phyloP scores from a whole-genome alignment of 2,797 vertebrate species.

The Tapirus indicus region DNA sequence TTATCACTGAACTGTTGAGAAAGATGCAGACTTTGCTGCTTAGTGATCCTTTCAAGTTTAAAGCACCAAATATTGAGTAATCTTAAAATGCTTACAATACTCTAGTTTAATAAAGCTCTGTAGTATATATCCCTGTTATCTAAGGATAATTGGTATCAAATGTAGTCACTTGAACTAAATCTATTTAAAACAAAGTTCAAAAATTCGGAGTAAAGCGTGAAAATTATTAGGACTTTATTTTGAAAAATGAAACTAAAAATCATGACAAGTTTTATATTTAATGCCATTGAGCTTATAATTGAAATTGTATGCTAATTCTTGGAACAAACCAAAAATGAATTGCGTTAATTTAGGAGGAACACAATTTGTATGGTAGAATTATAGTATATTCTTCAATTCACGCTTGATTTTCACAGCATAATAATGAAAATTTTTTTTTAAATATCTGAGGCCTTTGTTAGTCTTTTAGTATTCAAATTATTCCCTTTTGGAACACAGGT shows the following conservation, averaged over 20 bases:
- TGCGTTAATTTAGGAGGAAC: background rate
- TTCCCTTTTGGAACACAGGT: background rate
- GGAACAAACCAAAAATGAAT: background rate
- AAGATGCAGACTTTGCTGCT: background rate
- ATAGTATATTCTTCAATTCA: background rate
- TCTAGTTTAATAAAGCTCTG: background rate
- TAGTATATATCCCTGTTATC: background rate
- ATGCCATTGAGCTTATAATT: background rate
- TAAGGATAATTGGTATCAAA: background rate
- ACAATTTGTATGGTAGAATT: background rate
- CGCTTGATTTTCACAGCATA: background rate
- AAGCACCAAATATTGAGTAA: background rate
- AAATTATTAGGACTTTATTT: background rate
- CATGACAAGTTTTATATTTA: background rate
- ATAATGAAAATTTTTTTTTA: background rate
- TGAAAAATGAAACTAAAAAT: conserved; percentile 8
- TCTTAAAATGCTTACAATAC: background rate
- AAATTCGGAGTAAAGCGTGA: background rate
- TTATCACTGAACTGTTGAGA: background rate
- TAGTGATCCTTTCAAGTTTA: background rate
- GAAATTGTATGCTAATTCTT: background rate
- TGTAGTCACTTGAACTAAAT: background rate
- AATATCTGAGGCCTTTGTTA: background rate
- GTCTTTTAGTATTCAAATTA: background rate
- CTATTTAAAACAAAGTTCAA: background rate